These are phyloP conservation scores for Tarsius wallacei DNA, from an alignment of 2,797 vertebrate species.

Conservation along the genomic window DNA sequence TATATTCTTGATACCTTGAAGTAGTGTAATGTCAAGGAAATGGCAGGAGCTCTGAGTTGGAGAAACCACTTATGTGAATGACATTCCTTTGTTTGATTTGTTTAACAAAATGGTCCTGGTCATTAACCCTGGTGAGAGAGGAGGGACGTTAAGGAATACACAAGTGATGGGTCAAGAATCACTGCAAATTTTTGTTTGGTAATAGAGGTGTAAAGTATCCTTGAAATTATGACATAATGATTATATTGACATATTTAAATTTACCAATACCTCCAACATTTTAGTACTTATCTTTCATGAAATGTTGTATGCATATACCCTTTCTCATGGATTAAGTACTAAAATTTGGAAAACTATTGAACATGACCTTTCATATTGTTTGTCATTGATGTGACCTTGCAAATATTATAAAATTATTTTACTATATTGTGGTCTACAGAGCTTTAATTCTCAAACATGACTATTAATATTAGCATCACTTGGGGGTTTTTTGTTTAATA, in stretches of 20 bases:
- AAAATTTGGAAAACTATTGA: conserved; percentile 20
- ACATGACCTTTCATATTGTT: neutral
- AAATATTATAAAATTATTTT: conserved; percentile 10
- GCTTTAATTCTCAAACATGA: neutral
- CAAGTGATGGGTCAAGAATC: neutral
- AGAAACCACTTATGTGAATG: neutral
- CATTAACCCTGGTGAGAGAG: neutral
- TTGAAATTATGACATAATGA: neutral
- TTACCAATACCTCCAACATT: neutral
- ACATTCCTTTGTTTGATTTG: neutral
- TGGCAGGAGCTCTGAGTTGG: neutral
- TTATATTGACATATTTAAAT: conserved; percentile 32
- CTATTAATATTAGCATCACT: neutral
- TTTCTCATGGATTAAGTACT: conserved; percentile 16
- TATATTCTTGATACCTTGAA: neutral
- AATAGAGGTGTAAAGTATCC: neutral
- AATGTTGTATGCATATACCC: neutral
- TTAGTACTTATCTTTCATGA: neutral
- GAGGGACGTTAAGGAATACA: neutral
- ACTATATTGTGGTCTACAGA: neutral
- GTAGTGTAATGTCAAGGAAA: conserved; percentile 11
- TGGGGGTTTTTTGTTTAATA: conserved; percentile 26
- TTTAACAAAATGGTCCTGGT: neutral
- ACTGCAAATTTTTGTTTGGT: neutral
- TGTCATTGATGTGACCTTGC: neutral